These are phyloP conservation scores for Drosophila niveifrons DNA, from an alignment of 2,888 invertebrate genomes.

Conservation along the genomic window DNA sequence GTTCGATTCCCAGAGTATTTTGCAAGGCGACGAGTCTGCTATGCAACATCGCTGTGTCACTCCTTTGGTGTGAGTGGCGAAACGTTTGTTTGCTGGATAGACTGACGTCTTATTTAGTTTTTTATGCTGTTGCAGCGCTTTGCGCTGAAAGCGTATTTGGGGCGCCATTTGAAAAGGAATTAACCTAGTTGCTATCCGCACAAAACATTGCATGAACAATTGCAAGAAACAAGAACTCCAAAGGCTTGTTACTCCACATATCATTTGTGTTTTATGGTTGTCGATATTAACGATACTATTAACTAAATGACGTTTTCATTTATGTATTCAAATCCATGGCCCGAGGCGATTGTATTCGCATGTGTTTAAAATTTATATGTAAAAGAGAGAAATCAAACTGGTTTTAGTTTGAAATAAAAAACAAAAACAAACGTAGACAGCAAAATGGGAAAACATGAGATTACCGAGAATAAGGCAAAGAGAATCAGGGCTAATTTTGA, in stretches of 20 bases:
- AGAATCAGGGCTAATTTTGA: not conserved
- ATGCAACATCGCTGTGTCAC: conserved; percentile 20
- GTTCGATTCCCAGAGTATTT: conserved; percentile 10
- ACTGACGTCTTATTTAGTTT: conserved; percentile 44
- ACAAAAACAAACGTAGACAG: not conserved
- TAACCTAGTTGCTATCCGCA: conserved; percentile 38
- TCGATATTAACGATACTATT: not conserved
- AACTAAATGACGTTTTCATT: not conserved
- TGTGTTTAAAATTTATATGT: conserved; percentile 4
- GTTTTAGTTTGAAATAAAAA: not conserved
- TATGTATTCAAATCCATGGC: not conserved
- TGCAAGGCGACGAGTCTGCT: conserved; percentile 10
- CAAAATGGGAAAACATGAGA: not conserved
- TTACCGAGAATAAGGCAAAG: not conserved
- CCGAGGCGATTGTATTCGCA: not conserved
- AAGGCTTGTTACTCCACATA: not conserved
- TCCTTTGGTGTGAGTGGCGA: conserved; percentile 6
- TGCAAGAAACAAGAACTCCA: not conserved
- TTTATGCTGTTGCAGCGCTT: conserved; percentile 18
- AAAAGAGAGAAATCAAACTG: conserved; percentile 19
- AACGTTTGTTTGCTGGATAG: conserved; percentile 20
- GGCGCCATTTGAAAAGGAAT: conserved; percentile 29
- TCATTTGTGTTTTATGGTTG: not conserved
- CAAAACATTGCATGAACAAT: not conserved
- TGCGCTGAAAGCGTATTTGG: conserved; percentile 19